Conservation (phyloP, 2,797 vertebrate species). For the Mionectes olivaceus region DNA sequence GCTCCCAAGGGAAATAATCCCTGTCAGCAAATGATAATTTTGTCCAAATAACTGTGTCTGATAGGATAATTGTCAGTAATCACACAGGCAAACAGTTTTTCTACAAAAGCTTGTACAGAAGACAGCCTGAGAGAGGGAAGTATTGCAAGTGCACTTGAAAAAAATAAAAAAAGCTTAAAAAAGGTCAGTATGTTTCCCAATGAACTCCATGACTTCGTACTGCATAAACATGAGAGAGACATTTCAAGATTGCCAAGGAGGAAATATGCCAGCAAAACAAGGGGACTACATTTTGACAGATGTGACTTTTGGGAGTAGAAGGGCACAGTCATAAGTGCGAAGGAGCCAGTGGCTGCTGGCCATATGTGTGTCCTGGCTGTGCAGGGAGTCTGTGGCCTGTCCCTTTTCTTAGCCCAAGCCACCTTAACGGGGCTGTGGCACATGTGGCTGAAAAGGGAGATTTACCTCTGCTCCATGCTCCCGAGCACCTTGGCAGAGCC, state of each 20-base stretch:
- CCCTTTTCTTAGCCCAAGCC: background rate
- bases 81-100: background rate
- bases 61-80: background rate
- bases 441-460: background rate
- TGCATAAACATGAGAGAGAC: background rate
- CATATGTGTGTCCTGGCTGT: background rate
- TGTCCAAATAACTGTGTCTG: background rate
- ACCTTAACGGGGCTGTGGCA: background rate
- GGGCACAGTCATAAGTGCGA: fast-evolving
- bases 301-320: background rate
- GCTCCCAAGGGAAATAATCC: background rate
- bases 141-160: background rate
- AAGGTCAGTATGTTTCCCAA: background rate
- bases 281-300: background rate
- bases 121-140: background rate
- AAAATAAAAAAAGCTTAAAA: background rate
- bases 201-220: background rate
- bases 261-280: background rate
- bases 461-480: background rate
- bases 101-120: background rate
- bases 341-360: background rate
- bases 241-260: background rate
- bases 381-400: background rate
- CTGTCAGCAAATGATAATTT: background rate
- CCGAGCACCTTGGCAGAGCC: background rate